Base-by-base conservation (phyloP, 2,888 invertebrate species). In the Yponomeuta sedellus region DNA sequence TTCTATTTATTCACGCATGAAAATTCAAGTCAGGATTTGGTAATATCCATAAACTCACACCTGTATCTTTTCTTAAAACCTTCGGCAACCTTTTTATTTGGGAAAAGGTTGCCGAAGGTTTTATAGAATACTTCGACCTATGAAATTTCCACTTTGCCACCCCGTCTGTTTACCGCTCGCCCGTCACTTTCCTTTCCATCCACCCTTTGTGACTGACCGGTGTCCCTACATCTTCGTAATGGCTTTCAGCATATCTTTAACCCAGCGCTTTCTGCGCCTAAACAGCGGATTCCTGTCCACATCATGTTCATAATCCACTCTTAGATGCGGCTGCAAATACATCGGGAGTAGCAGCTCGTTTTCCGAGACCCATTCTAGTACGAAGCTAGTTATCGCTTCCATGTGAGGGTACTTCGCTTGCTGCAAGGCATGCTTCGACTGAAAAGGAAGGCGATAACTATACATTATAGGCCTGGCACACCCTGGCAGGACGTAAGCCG, bases 341-440 rank as follows among this genome's bases (percentile, higher is more conserved):
- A 88, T 83, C 0, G 88, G 84, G 1, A 88, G 71, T 0, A 85
- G 68, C 0, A 78, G 67, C 1, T 88, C 86, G 67, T 88, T 80
- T 1, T 83, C 82, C 0, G 82, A 77, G 0, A 89, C 71, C 90
- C 90, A 90, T 5, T 84, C 83, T 2, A 90, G 74, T 0, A 90
- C 82, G 69, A 81, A 87, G 8, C 85, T 81, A 0, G 81, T 81
- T 16, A 89, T 86, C 0, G 83, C 82, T 66, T 82, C 83, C 4
- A 84, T 73, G 65, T 89, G 39, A n/a, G 40, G 28, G 44, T 52
- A 52, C 44, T 16, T 52, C 44, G 44, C 44, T 12, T 16, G 16
- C 44, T 16, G 44, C 0, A 12, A 52, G 16, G 44, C 44, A 16
- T 12, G 16, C 44, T 52, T 52, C 44, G 44, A 52, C 44, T 52